Conservation (phyloP, 2,888 invertebrate genomes). For the Eristalis intricaria region DNA sequence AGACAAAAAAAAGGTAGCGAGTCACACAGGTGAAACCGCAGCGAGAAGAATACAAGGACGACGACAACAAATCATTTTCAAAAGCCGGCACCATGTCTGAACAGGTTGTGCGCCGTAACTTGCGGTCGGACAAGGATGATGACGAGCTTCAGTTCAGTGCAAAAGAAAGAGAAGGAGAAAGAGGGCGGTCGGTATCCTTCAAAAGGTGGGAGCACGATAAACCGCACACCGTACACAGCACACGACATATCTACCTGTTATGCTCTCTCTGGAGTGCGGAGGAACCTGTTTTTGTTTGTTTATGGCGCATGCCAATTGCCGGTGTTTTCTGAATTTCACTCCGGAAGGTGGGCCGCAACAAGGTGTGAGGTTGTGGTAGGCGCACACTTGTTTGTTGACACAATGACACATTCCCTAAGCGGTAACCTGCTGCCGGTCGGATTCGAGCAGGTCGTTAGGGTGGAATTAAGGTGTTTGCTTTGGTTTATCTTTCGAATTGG, state of each 20-base stretch:
- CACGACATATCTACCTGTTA: conserved; percentile 32
- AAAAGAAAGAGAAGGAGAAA: conserved; percentile 31
- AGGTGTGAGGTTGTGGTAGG: background rate
- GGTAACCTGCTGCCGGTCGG: background rate
- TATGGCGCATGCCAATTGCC: conserved; percentile 53
- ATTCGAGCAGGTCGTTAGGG: background rate
- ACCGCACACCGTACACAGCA: no score
- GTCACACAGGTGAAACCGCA: conserved; percentile 64
- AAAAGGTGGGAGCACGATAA: conserved; percentile 29
- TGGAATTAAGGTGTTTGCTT: conserved; percentile 1
- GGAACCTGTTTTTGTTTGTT: conserved; percentile 24
- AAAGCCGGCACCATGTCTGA: conserved; percentile 63
- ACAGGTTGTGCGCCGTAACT: conserved; percentile 58
- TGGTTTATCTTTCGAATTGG: background rate
- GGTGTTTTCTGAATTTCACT: conserved; percentile 13
- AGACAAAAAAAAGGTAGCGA: conserved; percentile 41
- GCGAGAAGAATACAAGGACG: background rate
- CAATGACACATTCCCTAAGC: background rate
- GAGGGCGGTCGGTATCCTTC: conserved; percentile 59
- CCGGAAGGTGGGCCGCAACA: conserved; percentile 11
- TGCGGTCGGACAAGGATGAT: background rate
- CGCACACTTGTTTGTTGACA: conserved; percentile 42
- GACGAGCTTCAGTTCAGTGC: background rate
- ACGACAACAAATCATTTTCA: conserved; percentile 57
- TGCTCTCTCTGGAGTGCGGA: background rate